Evolutionary conservation across 2,797 vertebrate species (phyloP), one percentile per base, ranked within the genome.

Genomic region (Sebastes goodei): DNA sequence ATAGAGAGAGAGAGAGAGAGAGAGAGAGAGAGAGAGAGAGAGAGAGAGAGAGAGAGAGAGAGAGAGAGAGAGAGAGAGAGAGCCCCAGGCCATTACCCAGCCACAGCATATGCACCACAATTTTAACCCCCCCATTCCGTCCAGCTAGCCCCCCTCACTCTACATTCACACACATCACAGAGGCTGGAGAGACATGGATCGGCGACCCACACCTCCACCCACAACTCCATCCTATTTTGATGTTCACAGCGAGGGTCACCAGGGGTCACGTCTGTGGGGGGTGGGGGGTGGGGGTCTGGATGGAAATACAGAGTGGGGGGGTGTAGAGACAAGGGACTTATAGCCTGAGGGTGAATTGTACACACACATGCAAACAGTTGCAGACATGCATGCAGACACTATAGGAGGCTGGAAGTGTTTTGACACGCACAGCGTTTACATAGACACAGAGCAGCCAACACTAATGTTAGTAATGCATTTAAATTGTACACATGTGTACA

Each of bases 41-140:
- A 25, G 25, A 49, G 68, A 46, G 57, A 49, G 65, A 83, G 57
- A 46, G 52, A 27, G 56, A 46, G 57, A 49, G 68, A 83, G 57
- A 46, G 57, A 27, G 79, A 46, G 57, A 49, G 68, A 83, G 57
- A 46, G 57, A 27, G 68, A 83, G 57, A 83, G 79, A 71, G 60
- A 93, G 92, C 91, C 87, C 85, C 78, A 76, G 95, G 94, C 96
- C 94, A 94, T 93, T 93, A 95, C 92, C 90, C 92, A 94, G 86
- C 92, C 92, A 42, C 92, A 86, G 90, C 89, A 89, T 92, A 94
- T 95, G 94, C 89, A 90, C 78, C 12, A 75, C 89, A 85, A 91
- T 91, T 90, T 93, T 84, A 89, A 88, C 74, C 10, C 23, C 9
- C 35, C 14, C 7, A 49, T 52, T 77, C 59, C 14, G 62, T 42